Evolutionary conservation across 1,140 invertebrate genomes (phyloP), one percentile per base, ranked within the genome.

Genomic region (Cardiocondyla obscurior): DNA sequence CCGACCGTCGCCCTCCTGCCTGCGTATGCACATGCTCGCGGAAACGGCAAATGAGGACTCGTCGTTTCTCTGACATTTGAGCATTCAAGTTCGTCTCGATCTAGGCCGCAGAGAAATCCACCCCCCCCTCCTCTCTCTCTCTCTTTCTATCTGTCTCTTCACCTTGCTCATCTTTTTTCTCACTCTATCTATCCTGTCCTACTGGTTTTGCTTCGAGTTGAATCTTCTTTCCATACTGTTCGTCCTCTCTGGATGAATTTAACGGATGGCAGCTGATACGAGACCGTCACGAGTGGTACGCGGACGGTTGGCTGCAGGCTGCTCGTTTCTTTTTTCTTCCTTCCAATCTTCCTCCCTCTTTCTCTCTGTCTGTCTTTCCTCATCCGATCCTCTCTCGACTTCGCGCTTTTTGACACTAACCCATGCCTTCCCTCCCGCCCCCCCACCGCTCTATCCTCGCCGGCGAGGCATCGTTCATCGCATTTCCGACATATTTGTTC

Each of bases 11-110:
- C 22, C 44, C 30, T 64, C 73, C 51, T 67, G 76, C 25, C 70
- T 72, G 42, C 89, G 64, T 84, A 90, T 89, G 88, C 88, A 89
- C 86, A 88, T 92, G 85, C 84, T 90, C 90, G 86, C 87, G 85
- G 83, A 92, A 90, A 92, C 90, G 90, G 90, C 90, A 93, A 94
- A 94, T 93, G 93, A 93, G 92, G 89, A 93, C 92, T 93, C 87
- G 85, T 91, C 90, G 91, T 92, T 92, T 91, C 92, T 90, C 92
- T 91, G 91, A 92, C 92, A 91, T 93, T 92, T 88, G 89, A 93
- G 91, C 86, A 93, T 92, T 93, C 91, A 92, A 92, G 91, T 94
- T 92, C 85, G 90, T 91, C 91, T 87, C 89, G 93, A 94, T 93
- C 90, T 93, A 93, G 92, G 93, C 92, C 91, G 91, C 82, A 90